phyloP scores from a whole-genome alignment of 2,888 invertebrate species.

The Sarcophaga carnaria region DNA sequence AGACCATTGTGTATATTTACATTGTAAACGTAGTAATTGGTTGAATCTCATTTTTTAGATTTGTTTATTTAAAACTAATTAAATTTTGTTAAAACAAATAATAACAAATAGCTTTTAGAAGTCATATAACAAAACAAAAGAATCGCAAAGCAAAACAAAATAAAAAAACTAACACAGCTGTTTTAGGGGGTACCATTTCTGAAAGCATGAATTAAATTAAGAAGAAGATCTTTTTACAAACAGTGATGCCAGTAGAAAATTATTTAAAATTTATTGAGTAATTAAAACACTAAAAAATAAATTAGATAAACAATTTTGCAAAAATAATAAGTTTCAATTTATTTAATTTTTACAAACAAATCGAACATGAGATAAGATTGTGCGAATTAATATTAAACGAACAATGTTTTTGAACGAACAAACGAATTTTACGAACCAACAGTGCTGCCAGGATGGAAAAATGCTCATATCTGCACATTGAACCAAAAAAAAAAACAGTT shows the following conservation, averaged over 20 bases:
- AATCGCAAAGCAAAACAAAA: neutral
- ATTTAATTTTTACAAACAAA: no score
- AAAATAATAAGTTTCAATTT: no score
- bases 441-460: no score
- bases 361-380: no score
- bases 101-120: constrained; percentile 20
- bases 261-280: no score
- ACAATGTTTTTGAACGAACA: no score
- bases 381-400: no score
- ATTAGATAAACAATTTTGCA: no score
- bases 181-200: neutral
- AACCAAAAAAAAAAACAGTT: no score
- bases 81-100: constrained; percentile 19
- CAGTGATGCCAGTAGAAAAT: neutral
- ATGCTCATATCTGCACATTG: no score
- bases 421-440: no score
- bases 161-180: constrained; percentile 39
- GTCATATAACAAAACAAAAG: constrained; percentile 48
- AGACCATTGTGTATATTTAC: constrained; percentile 61
- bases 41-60: constrained; percentile 75
- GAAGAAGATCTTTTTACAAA: neutral
- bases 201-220: neutral
- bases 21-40: constrained; percentile 72
- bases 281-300: no score
- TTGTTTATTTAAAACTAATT: neutral